Evolutionary conservation across 2,797 vertebrate genomes (phyloP).

Genomic region (Pteropus rufus): DNA sequence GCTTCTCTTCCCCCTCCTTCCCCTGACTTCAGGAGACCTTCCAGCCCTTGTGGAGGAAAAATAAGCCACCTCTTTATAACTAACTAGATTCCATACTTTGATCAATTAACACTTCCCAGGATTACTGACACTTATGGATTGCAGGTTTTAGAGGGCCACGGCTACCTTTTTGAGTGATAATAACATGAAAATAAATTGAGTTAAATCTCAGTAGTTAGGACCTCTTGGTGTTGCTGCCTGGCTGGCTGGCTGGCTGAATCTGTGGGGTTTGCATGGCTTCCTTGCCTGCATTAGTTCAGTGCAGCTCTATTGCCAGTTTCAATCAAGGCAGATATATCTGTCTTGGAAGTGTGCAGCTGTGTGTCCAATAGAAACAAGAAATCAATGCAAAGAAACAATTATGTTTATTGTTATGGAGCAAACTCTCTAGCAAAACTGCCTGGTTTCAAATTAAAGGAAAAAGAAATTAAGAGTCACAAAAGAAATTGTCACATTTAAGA

Average conservation of each 20-base stretch:
- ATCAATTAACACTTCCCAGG: conserved; percentile 21
- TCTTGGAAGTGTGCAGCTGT: background rate
- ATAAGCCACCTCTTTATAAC: background rate
- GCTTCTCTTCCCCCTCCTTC: no score
- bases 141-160: background rate
- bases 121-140: conserved; percentile 8
- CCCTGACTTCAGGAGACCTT: background rate
- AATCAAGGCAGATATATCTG: background rate
- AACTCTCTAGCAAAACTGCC: conserved; percentile 60
- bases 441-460: conserved; percentile 63
- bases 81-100: background rate
- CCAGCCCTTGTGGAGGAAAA: background rate
- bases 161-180: conserved; percentile 34
- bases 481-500: conserved; percentile 30
- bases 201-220: background rate
- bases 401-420: conserved; percentile 51
- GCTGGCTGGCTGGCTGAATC: background rate
- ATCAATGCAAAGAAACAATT: conserved; percentile 60
- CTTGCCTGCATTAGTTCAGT: background rate
- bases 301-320: background rate
- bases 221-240: background rate
- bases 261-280: background rate
- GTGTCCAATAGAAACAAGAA: conserved; percentile 61
- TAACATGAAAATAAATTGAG: conserved; percentile 4
- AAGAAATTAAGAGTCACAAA: background rate